Conservation (phyloP, 2,797 vertebrate genomes). For the Sebastes wilsoni region DNA sequence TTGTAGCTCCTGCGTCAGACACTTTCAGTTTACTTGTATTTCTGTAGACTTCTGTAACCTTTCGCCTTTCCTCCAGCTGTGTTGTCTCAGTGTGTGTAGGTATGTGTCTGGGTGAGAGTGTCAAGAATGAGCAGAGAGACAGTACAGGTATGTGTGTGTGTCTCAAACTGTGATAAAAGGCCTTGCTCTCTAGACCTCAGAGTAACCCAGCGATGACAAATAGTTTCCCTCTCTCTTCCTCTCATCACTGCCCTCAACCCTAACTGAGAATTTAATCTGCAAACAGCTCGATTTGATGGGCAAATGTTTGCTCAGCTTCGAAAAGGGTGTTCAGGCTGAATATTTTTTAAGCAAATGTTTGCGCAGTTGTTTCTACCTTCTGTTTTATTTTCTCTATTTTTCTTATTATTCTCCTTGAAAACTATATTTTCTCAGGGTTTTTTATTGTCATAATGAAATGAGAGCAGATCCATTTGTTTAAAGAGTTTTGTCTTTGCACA, state of each 20-base stretch:
- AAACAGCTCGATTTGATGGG: slow-evolving; percentile 75
- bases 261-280: slow-evolving; percentile 81
- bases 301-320: slow-evolving; percentile 80
- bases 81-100: slow-evolving; percentile 65
- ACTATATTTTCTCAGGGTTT: slow-evolving; percentile 1
- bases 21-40: slow-evolving; percentile 40
- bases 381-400: slow-evolving; percentile 54
- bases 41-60: slow-evolving; percentile 53
- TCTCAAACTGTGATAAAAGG: slow-evolving; percentile 70
- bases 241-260: slow-evolving; percentile 66
- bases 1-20: slow-evolving; percentile 5
- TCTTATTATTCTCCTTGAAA: slow-evolving; percentile 7
- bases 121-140: slow-evolving; percentile 55
- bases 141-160: slow-evolving; percentile 31
- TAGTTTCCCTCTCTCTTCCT: slow-evolving; percentile 71
- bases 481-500: slow-evolving; percentile 23
- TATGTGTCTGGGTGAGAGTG: slow-evolving; percentile 46
- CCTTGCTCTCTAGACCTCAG: slow-evolving; percentile 63
- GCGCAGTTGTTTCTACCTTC: slow-evolving; percentile 60
- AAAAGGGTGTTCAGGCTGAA: slow-evolving; percentile 25
- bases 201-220: slow-evolving; percentile 79
- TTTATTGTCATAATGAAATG: slow-evolving; percentile 29
- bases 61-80: slow-evolving; percentile 73
- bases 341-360: slow-evolving; percentile 75
- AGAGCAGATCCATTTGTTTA: slow-evolving; percentile 25